phyloP scores from a whole-genome alignment of 53 echinoderm and acorn worm genomes.

The Hippasteria phrygiana region DNA sequence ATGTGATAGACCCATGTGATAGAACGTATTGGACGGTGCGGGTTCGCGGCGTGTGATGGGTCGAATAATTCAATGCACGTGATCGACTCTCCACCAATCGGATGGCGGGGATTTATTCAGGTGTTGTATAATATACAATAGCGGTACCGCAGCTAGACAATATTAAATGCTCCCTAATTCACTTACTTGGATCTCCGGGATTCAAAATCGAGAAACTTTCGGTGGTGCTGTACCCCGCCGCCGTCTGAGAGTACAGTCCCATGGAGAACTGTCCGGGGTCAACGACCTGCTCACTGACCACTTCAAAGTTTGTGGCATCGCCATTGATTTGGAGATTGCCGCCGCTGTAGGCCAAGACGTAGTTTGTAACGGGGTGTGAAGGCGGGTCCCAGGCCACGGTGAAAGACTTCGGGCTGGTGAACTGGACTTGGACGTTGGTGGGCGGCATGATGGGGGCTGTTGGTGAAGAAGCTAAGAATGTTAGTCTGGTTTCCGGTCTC shows the following conservation, averaged over 20 bases:
- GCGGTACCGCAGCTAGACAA: too few relatives aligned
- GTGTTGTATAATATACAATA: too few relatives aligned
- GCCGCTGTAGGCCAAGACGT: constrained; percentile 37
- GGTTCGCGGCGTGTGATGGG: too few relatives aligned
- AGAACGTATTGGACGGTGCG: too few relatives aligned
- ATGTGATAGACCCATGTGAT: too few relatives aligned
- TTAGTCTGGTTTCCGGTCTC: too few relatives aligned
- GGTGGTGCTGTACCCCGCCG: constrained; percentile 37
- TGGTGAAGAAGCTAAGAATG: background rate
- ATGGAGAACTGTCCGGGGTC: constrained; percentile 9
- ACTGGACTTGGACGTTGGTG: constrained; percentile 48
- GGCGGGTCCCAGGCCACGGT: constrained; percentile 54
- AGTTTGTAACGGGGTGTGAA: constrained; percentile 21
- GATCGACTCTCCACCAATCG: too few relatives aligned
- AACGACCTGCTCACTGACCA: constrained; percentile 17
- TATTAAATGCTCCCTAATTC: too few relatives aligned
- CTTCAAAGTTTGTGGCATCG: background rate
- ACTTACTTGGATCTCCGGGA: constrained; percentile 44
- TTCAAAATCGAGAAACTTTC: constrained; percentile 9
- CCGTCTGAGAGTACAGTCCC: constrained; percentile 47
- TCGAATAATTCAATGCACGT: too few relatives aligned
- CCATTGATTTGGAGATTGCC: constrained; percentile 20
- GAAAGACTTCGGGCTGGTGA: constrained; percentile 45
- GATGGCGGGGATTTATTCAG: too few relatives aligned
- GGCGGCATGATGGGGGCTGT: constrained; percentile 26